phyloP scores from a whole-genome alignment of 2,888 invertebrate genomes.

The Ceraclea dissimilis region DNA sequence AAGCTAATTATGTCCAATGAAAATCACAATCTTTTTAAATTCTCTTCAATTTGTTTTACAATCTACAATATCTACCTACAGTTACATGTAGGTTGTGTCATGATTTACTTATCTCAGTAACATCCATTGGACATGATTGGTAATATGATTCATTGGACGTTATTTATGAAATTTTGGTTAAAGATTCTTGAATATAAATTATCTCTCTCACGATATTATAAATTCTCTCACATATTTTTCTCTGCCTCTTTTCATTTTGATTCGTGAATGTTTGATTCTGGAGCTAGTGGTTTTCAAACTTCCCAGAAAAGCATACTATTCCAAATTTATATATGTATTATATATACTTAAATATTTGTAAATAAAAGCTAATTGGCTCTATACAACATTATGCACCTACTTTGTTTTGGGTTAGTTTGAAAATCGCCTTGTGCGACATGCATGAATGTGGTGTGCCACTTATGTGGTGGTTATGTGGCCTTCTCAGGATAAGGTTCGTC shows the following conservation, averaged over 20 bases:
- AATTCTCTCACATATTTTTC: background rate
- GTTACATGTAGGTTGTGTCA: too few relatives aligned
- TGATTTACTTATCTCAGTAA: background rate
- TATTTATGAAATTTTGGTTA: constrained; percentile 4
- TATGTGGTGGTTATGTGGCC: constrained; percentile 8
- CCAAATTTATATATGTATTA: background rate
- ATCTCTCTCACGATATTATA: background rate
- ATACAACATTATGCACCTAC: background rate
- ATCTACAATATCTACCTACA: too few relatives aligned
- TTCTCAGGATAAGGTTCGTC: constrained; percentile 43
- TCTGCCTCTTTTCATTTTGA: background rate
- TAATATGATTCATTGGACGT: background rate
- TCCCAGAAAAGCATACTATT: background rate
- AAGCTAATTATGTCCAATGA: constrained; percentile 17
- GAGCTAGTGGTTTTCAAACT: background rate
- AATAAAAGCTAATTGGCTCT: background rate
- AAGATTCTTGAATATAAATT: background rate
- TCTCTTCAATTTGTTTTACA: background rate
- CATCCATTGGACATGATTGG: constrained; percentile 12
- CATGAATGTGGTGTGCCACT: constrained; percentile 6
- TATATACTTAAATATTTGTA: background rate
- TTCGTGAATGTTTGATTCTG: background rate
- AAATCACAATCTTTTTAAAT: background rate
- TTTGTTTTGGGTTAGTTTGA: constrained; percentile 5
- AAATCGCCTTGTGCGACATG: background rate